These are phyloP conservation scores for Tetragonisca angustula DNA, from an alignment of 2,888 invertebrate species.

Conservation along the genomic window DNA sequence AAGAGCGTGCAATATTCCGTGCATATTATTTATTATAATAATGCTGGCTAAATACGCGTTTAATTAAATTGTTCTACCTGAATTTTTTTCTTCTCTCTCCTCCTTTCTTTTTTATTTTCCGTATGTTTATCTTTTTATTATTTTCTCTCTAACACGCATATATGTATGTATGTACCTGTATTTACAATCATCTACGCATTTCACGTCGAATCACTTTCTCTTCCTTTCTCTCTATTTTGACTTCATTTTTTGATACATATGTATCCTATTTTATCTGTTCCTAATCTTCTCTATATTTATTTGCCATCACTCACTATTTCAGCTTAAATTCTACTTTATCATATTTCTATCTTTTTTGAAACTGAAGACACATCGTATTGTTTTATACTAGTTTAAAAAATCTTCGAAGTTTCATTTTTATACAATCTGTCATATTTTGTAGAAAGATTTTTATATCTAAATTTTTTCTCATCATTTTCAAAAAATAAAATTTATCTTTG, in stretches of 20 bases:
- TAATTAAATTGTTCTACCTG: slow-evolving; percentile 27
- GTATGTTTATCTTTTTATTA: neutral
- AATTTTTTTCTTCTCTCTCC: slow-evolving; percentile 9
- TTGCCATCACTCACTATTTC: slow-evolving; percentile 7
- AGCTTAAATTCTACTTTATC: neutral
- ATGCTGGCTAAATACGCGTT: slow-evolving; percentile 1
- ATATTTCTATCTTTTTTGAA: neutral
- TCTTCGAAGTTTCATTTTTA: too few relatives aligned
- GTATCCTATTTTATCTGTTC: slow-evolving; percentile 33
- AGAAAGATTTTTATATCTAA: too few relatives aligned
- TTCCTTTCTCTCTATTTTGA: slow-evolving; percentile 55
- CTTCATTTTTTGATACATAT: slow-evolving; percentile 24
- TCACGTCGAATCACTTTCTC: slow-evolving; percentile 50
- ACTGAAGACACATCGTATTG: neutral
- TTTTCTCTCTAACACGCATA: slow-evolving; percentile 13
- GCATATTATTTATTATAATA: neutral
- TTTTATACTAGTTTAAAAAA: neutral
- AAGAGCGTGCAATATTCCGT: neutral
- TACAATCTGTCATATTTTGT: too few relatives aligned
- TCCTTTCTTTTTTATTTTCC: slow-evolving; percentile 3
- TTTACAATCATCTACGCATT: slow-evolving; percentile 39
- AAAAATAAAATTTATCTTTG: neutral
- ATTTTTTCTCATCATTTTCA: neutral
- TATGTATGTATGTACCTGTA: slow-evolving; percentile 23
- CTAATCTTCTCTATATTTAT: slow-evolving; percentile 32